These are phyloP conservation scores for Drosophila nr. fundita DNA, from an alignment of 2,888 invertebrate genomes.

Conservation along the genomic window DNA sequence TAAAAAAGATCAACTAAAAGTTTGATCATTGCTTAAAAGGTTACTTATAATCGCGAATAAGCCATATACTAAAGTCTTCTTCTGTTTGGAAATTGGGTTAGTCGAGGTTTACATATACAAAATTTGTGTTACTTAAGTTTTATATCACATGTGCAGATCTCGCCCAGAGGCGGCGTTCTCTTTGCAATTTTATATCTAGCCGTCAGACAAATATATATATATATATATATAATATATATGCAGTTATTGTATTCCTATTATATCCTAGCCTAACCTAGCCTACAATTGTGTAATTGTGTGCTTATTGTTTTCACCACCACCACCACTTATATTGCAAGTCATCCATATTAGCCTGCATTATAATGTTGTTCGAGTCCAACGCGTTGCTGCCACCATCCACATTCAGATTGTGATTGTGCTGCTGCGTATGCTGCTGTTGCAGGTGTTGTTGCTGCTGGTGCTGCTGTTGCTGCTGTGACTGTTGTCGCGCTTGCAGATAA, in stretches of 20 bases:
- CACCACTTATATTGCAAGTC: conserved; percentile 84
- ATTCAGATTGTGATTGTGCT: conserved; percentile 75
- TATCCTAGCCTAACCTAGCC: conserved; percentile 62
- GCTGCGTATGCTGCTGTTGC: conserved; percentile 48
- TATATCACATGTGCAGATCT: conserved; percentile 67
- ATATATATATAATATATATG: conserved; percentile 8
- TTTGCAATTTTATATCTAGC: conserved; percentile 32
- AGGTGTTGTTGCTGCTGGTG: conserved; percentile 51
- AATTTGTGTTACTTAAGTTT: conserved; percentile 71
- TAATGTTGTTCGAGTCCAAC: conserved; percentile 83
- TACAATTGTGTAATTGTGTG: conserved; percentile 44
- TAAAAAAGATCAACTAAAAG: conserved; percentile 1
- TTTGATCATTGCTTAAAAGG: background rate
- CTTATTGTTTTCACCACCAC: conserved; percentile 81
- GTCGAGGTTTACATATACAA: conserved; percentile 57
- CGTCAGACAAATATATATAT: conserved; percentile 4
- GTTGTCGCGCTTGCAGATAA: conserved; percentile 65
- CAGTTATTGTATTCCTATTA: conserved; percentile 17
- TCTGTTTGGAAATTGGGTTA: conserved; percentile 25
- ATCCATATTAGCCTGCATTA: conserved; percentile 84
- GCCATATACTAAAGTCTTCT: conserved; percentile 27
- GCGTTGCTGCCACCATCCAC: conserved; percentile 78
- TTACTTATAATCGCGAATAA: conserved; percentile 4
- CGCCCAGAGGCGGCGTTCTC: background rate
- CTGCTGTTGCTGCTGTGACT: conserved; percentile 54